phyloP scores from a whole-genome alignment of 2,113 vertebrate genomes.

The Scortum barcoo region DNA sequence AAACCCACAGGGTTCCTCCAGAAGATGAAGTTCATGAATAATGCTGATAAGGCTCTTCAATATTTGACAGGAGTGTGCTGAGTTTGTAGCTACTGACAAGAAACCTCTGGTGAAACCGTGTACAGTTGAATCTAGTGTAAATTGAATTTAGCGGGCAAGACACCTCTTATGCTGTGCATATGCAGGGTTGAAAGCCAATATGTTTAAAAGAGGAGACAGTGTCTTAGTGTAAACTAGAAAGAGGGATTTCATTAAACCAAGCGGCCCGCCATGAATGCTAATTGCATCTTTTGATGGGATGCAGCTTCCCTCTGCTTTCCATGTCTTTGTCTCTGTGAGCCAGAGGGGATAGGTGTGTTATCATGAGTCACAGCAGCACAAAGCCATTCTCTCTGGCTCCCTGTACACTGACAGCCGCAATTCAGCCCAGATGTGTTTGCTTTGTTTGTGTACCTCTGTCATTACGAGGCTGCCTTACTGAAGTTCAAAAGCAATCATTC shows the following conservation, averaged over 20 bases:
- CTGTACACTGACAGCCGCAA: constrained; percentile 36
- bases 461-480: constrained; percentile 49
- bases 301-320: constrained; percentile 46
- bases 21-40: constrained; percentile 33
- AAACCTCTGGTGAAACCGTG: constrained; percentile 11
- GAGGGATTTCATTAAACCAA: constrained; percentile 47
- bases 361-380: constrained; percentile 70
- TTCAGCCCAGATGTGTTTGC: constrained; percentile 67
- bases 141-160: constrained; percentile 30
- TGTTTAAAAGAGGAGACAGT: constrained; percentile 25
- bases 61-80: constrained; percentile 10
- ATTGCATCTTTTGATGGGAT: constrained; percentile 75
- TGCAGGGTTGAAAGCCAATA: constrained; percentile 15
- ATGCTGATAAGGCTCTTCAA: constrained; percentile 20
- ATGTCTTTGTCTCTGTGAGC: constrained; percentile 52
- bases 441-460: constrained; percentile 62
- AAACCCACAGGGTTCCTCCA: constrained; percentile 23
- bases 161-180: constrained; percentile 8
- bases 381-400: constrained; percentile 60
- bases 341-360: constrained; percentile 56
- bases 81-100: constrained; percentile 9
- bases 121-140: constrained; percentile 27
- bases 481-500: constrained; percentile 63
- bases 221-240: constrained; percentile 45
- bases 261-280: constrained; percentile 61